Conservation (phyloP, 2,888 invertebrate genomes). For the Phaonia tiefii region DNA sequence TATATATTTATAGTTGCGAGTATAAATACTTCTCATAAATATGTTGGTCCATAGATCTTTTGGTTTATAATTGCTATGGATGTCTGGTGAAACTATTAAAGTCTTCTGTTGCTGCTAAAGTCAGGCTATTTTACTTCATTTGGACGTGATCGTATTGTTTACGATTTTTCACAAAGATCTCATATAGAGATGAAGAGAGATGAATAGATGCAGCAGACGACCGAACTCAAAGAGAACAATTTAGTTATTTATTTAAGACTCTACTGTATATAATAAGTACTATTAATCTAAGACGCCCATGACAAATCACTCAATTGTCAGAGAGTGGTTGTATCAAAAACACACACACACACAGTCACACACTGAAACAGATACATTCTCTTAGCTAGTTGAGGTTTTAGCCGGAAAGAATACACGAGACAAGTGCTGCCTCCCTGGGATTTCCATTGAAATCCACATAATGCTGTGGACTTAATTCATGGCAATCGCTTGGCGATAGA, state of each 20-base stretch:
- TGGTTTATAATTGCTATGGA: conserved; percentile 64
- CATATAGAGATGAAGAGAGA: neutral
- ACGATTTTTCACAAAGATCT: conserved; percentile 32
- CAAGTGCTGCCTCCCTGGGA: neutral
- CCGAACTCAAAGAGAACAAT: conserved; percentile 12
- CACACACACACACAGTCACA: conserved; percentile 25
- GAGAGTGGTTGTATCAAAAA: conserved; percentile 32
- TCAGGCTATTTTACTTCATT: neutral
- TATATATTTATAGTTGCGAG: neutral
- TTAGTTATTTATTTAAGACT: conserved; percentile 65
- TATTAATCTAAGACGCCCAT: conserved; percentile 69
- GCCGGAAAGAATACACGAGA: neutral
- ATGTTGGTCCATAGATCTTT: conserved; percentile 43
- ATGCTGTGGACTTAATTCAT: conserved; percentile 63
- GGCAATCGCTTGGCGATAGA: conserved; percentile 10
- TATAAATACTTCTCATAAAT: conserved; percentile 34
- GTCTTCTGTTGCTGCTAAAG: neutral
- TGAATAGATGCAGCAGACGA: too few relatives aligned
- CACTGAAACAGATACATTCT: conserved; percentile 20
- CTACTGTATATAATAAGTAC: conserved; percentile 64
- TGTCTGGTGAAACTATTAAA: conserved; percentile 24
- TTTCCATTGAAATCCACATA: conserved; percentile 11
- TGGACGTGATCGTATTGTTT: conserved; percentile 47
- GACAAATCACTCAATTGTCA: conserved; percentile 72
- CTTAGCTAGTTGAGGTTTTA: too few relatives aligned